Conservation (phyloP, 2,888 invertebrate species). For the Drosophila sordidula region DNA sequence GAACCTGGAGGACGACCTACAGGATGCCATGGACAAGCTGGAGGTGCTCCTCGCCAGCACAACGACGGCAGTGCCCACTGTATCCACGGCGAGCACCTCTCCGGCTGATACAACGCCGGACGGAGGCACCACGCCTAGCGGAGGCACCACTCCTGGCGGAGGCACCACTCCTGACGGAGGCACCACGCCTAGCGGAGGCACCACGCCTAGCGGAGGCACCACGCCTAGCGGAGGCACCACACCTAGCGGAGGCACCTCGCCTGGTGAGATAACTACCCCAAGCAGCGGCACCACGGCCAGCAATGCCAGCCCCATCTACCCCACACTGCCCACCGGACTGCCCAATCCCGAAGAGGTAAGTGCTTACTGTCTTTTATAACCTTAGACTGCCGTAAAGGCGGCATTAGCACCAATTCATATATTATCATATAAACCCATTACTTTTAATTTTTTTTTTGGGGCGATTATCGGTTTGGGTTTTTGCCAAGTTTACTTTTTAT, state of each 20-base stretch:
- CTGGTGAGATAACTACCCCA: slow-evolving; percentile 3
- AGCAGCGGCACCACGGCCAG: slow-evolving; percentile 21
- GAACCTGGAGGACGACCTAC: slow-evolving; percentile 76
- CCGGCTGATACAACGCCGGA: neutral
- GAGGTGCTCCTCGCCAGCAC: slow-evolving; percentile 49
- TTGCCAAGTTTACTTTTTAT: slow-evolving; percentile 45
- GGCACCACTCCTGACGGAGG: slow-evolving; percentile 5
- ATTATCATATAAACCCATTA: slow-evolving; percentile 14
- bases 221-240: neutral
- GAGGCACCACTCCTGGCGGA: neutral
- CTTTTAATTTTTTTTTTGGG: slow-evolving; percentile 1
- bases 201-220: slow-evolving; percentile 4
- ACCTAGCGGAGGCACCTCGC: slow-evolving; percentile 2
- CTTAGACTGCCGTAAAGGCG: slow-evolving; percentile 58
- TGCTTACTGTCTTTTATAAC: slow-evolving; percentile 16
- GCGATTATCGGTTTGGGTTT: slow-evolving; percentile 50
- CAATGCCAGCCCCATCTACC: slow-evolving; percentile 52
- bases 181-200: slow-evolving; percentile 9
- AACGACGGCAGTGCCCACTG: slow-evolving; percentile 34
- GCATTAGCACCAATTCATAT: slow-evolving; percentile 60
- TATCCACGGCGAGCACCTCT: neutral
- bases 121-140: neutral
- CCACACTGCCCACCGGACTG: slow-evolving; percentile 78
- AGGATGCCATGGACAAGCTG: slow-evolving; percentile 78
- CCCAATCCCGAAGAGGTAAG: slow-evolving; percentile 80